Evolutionary conservation across 2,888 invertebrate species (phyloP).

Genomic region (Stenodema calcarata): DNA sequence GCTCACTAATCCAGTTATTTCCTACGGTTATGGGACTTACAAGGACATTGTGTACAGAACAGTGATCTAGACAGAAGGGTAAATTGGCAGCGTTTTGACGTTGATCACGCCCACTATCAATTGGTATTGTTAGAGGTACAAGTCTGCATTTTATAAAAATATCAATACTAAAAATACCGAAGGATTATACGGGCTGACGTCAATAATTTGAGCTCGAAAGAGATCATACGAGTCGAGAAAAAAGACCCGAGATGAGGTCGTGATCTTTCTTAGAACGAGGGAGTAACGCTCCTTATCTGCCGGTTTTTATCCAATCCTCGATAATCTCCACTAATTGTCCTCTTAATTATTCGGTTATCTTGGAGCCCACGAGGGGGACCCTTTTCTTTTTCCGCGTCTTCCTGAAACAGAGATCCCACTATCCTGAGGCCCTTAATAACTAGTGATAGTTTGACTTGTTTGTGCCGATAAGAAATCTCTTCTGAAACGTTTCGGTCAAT

Average conservation of each 20-base stretch:
- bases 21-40: too few relatives aligned
- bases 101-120: too few relatives aligned
- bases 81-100: too few relatives aligned
- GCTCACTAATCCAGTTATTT: too few relatives aligned
- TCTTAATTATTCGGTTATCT: slow-evolving; percentile 31
- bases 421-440: neutral
- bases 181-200: neutral
- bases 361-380: neutral
- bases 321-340: slow-evolving; percentile 42
- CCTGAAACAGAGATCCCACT: neutral
- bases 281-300: neutral
- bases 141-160: too few relatives aligned
- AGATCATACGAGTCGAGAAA: slow-evolving; percentile 1
- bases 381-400: neutral
- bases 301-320: slow-evolving; percentile 20
- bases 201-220: neutral
- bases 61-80: too few relatives aligned
- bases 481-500: neutral
- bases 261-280: slow-evolving; percentile 31
- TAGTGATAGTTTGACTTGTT: neutral
- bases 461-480: neutral
- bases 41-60: too few relatives aligned
- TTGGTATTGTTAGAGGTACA: too few relatives aligned
- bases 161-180: too few relatives aligned
- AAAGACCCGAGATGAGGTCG: neutral